These are phyloP conservation scores for Archivesica marissinica DNA, from an alignment of 1,140 invertebrate genomes.

Conservation along the genomic window DNA sequence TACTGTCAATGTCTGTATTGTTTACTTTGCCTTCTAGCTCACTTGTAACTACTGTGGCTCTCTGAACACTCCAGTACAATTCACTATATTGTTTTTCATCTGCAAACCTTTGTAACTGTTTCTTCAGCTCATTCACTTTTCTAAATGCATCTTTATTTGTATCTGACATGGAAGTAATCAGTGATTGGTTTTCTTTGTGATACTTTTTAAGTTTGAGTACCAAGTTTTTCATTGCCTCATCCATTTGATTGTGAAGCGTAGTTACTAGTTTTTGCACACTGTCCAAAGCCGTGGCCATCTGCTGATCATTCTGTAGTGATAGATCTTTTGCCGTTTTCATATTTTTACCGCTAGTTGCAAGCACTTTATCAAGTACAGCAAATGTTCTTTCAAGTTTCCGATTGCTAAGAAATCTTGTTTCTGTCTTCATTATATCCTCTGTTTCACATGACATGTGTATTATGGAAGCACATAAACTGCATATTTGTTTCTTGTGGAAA, in stretches of 20 bases:
- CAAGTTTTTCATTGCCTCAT: background rate
- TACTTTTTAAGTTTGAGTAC: background rate
- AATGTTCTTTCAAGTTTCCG: background rate
- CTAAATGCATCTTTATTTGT: background rate
- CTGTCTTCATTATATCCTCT: background rate
- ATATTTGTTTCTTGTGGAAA: slow-evolving; percentile 2
- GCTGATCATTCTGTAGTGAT: background rate
- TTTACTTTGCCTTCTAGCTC: background rate
- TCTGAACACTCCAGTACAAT: background rate
- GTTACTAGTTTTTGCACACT: background rate
- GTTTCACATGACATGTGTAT: slow-evolving; percentile 1
- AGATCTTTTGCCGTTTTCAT: background rate
- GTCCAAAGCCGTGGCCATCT: background rate
- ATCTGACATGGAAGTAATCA: background rate
- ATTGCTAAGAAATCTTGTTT: slow-evolving; percentile 6
- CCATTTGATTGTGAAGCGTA: background rate
- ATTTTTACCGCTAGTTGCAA: background rate
- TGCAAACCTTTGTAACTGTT: background rate
- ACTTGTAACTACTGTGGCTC: background rate
- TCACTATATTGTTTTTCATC: background rate
- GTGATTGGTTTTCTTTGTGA: background rate
- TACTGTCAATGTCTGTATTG: background rate
- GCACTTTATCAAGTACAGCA: background rate
- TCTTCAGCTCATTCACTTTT: background rate
- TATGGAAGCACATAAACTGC: background rate